Base-by-base conservation (phyloP, 2,113 vertebrate genomes). In the Pelvicachromis taeniatus region DNA sequence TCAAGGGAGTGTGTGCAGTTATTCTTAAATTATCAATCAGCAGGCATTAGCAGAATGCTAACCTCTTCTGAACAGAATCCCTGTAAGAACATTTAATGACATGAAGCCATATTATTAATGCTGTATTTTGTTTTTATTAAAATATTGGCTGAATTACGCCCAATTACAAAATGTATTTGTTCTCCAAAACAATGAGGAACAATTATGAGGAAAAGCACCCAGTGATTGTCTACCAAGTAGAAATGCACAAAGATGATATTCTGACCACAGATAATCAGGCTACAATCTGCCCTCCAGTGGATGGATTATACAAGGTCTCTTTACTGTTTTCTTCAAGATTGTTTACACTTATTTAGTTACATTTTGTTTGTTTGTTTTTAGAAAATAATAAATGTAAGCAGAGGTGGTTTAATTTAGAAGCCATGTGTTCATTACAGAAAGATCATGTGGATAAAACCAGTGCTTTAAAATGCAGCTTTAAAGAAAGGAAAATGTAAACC, bases 371-470 rank as follows among this genome's bases (percentile, higher is more conserved):
- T 4, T 3, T 0, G 8, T 5, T 61, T 6, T 19, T 17, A 52
- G 48, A 17, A 52, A 17, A 52, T 52, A 3, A n/a, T 52, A 58
- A 58, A 58, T 59, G 2, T 58, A n/a, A 8, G 65, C 16, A 26
- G 65, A 48, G 21, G 4, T 40, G 17, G 23, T 48, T 48, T 3
- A 21, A 4, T 48, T 29, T 45, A 29, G 12, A 45, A 26, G n/a
- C 26, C 2, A 1, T 54, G 12, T 11, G 29, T 35, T 53, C 29
- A 35, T 77, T 35, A 52, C 48, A 14, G 29, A 48, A 53, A 77
- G 9, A 21, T 7, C 2, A 0, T 13, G 3, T 70, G 3, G 21
- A 23, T 26, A 26, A 70, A 70, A 45, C 4, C 13, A 45, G 2
- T 70, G 13, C 21, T 45, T 70, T 70, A 42, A 68, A 68, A 68